phyloP scores from a whole-genome alignment of 2,797 vertebrate genomes.

The Cichlasoma orientale region DNA sequence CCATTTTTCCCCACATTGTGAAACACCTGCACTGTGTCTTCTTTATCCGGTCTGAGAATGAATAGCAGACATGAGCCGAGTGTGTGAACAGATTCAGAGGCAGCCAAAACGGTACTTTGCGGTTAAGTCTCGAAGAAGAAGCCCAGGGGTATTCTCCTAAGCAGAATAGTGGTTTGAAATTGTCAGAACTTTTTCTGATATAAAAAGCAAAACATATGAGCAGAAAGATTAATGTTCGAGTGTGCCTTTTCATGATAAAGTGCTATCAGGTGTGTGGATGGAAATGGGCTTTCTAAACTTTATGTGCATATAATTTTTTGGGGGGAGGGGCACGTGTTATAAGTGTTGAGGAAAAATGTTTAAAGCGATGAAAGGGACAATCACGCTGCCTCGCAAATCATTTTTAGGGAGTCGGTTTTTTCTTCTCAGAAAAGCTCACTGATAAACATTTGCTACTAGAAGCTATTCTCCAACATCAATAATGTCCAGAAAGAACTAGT shows the following conservation, averaged over 20 bases:
- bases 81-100: slow-evolving; percentile 49
- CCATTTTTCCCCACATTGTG: neutral
- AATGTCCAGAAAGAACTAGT: neutral
- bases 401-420: neutral
- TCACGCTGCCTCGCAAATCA: neutral
- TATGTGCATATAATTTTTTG: neutral
- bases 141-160: slow-evolving; percentile 55
- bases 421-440: too few relatives aligned
- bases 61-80: slow-evolving; percentile 39
- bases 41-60: slow-evolving; percentile 40
- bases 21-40: slow-evolving; percentile 64
- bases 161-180: slow-evolving; percentile 61
- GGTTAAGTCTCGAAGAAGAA: slow-evolving; percentile 52
- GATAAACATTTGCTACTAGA: neutral
- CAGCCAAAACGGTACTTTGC: slow-evolving; percentile 39
- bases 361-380: neutral
- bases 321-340: neutral
- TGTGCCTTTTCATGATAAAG: slow-evolving; percentile 42
- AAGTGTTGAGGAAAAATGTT: neutral
- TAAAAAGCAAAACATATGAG: slow-evolving; percentile 33
- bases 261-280: slow-evolving; percentile 30
- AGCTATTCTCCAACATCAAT: too few relatives aligned
- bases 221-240: slow-evolving; percentile 23
- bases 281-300: slow-evolving; percentile 5
- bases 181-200: slow-evolving; percentile 38